Evolutionary conservation across 2,113 vertebrate genomes (phyloP).

Genomic region (Perognathus longimembris): DNA sequence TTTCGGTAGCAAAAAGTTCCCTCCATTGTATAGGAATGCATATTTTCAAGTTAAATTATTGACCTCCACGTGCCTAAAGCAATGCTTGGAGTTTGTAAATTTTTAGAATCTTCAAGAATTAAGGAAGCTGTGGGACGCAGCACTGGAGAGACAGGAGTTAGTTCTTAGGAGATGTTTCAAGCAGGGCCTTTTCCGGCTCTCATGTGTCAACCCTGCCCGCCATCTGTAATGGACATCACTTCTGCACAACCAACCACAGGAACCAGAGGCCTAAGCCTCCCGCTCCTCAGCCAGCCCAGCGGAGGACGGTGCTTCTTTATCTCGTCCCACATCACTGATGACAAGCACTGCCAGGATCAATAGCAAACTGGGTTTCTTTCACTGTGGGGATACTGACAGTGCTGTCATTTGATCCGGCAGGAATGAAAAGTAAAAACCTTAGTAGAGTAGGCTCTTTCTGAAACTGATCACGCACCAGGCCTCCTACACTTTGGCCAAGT

Average conservation of each 20-base stretch:
- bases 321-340: neutral
- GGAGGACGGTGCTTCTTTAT: neutral
- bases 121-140: neutral
- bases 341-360: neutral
- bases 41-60: conserved; percentile 3
- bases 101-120: neutral
- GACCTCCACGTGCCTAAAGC: neutral
- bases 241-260: neutral
- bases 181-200: neutral
- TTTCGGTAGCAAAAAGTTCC: neutral
- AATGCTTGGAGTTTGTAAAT: neutral
- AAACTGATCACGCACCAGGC: neutral
- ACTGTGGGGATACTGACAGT: neutral
- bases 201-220: neutral
- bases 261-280: neutral
- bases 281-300: fast-evolving
- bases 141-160: neutral
- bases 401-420: neutral
- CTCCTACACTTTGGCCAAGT: neutral
- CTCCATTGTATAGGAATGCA: neutral
- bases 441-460: neutral
- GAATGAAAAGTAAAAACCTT: neutral
- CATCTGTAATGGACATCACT: neutral
- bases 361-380: neutral
- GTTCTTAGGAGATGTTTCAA: too few species aligned